A percentile compares a stretch with the other conserved stretches of the same genome.
Evolutionary conservation across 2,113 vertebrate species (phyloP).

Genomic region (Lamprotornis superbus): DNA sequence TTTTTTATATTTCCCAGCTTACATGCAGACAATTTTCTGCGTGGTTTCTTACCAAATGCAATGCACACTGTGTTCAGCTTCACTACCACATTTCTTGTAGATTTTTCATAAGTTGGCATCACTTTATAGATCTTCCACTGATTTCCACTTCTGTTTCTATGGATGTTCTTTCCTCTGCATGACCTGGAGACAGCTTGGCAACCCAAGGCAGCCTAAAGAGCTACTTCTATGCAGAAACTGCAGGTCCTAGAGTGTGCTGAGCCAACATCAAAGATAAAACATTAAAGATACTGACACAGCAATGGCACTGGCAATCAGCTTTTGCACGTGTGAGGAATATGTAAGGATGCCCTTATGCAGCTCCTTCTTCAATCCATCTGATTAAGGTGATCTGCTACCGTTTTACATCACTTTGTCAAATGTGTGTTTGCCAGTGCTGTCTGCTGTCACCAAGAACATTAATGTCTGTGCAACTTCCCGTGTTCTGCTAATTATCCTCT

Average conservation of each 20-base stretch:
- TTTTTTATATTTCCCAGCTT: background rate
- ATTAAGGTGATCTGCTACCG: background rate
- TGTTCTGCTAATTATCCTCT: background rate
- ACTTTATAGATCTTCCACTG: background rate
- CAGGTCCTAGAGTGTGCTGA: slow-evolving; percentile 14
- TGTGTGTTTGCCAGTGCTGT: background rate
- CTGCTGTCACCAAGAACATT: background rate
- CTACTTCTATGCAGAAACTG: background rate
- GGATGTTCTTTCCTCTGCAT: background rate
- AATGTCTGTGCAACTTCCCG: background rate
- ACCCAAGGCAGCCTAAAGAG: background rate
- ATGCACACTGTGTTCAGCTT: background rate
- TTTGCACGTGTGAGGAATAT: background rate
- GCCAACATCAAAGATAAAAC: slow-evolving; percentile 52
- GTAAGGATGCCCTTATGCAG: background rate
- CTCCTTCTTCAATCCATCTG: background rate
- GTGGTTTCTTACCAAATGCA: background rate
- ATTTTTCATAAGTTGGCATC: background rate
- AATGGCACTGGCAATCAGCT: slow-evolving; percentile 8
- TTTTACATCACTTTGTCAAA: background rate
- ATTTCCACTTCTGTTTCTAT: background rate
- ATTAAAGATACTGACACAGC: slow-evolving; percentile 42
- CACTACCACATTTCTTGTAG: background rate
- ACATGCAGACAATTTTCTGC: background rate
- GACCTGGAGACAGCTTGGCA: slow-evolving; percentile 23